Evolutionary conservation across 1,140 invertebrate genomes (phyloP).

Genomic region (Orussus abietinus): DNA sequence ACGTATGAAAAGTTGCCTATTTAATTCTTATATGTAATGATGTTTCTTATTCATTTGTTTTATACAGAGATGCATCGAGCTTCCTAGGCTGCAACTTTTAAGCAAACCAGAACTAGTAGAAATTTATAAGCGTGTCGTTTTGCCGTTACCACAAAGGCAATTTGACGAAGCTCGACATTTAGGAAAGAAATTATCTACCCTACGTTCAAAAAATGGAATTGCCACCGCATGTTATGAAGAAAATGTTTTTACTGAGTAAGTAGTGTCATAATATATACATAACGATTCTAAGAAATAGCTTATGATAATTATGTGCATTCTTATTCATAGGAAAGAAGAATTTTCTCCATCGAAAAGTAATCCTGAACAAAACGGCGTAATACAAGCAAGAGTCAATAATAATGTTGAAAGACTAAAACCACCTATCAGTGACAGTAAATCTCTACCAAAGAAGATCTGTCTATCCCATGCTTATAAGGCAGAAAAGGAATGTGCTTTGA

Average conservation of each 20-base stretch:
- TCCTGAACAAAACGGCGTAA: conserved; percentile 1
- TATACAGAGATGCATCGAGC: conserved; percentile 35
- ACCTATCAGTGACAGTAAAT: conserved; percentile 9
- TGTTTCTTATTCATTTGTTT: conserved; percentile 11
- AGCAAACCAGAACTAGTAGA: conserved; percentile 30
- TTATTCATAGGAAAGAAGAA: conserved; percentile 3
- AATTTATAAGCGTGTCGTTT: conserved; percentile 30
- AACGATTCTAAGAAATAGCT: not conserved
- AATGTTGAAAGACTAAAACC: conserved; percentile 9
- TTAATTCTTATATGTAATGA: conserved; percentile 5
- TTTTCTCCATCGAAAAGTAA: conserved; percentile 5
- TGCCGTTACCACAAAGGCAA: conserved; percentile 34
- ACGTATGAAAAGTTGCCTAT: conserved; percentile 4
- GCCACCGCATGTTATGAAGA: conserved; percentile 6
- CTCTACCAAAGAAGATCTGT: conserved; percentile 20
- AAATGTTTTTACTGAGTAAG: conserved; percentile 12
- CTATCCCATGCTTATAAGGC: conserved; percentile 15
- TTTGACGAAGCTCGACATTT: conserved; percentile 13
- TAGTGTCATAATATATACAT: conserved; percentile 6
- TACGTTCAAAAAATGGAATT: conserved; percentile 10
- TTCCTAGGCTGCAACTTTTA: conserved; percentile 19
- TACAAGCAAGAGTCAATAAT: conserved; percentile 5
- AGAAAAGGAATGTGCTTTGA: conserved; percentile 8
- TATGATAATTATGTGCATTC: not conserved
- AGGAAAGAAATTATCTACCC: conserved; percentile 19